Conservation (phyloP, 2,888 invertebrate species). For the Syrista parreyssii region DNA sequence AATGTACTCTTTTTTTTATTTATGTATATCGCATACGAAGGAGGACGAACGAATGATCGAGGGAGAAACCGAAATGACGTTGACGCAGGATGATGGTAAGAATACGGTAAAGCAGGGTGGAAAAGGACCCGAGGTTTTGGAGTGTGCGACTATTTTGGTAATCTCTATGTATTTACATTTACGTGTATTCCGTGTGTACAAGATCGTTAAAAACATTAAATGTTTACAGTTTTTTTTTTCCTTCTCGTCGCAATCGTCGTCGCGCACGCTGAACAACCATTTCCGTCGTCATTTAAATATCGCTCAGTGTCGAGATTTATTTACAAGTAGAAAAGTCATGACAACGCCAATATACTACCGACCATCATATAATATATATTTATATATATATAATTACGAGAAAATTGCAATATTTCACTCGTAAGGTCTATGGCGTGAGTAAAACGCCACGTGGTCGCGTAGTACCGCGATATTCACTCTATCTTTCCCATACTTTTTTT, state of each 20-base stretch:
- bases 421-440: not conserved
- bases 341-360: constrained; percentile 26
- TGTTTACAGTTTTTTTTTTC: constrained; percentile 53
- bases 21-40: not conserved
- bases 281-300: constrained; percentile 9
- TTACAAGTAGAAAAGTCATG: constrained; percentile 32
- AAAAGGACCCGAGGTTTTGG: not conserved
- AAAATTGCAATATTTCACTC: constrained; percentile 32
- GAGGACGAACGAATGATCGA: not conserved
- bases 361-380: constrained; percentile 43
- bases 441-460: not conserved
- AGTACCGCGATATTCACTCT: not conserved
- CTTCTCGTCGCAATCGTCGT: constrained; percentile 1
- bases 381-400: constrained; percentile 41
- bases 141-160: constrained; percentile 42
- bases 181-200: constrained; percentile 62
- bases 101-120: not conserved
- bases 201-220: constrained; percentile 65
- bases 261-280: not conserved
- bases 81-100: not conserved
- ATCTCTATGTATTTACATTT: constrained; percentile 64
- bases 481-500: not conserved
- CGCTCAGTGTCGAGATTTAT: constrained; percentile 19
- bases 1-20: not conserved
- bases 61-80: not conserved